Conservation (phyloP, 2,113 vertebrate genomes). For the Enhydra lutris region DNA sequence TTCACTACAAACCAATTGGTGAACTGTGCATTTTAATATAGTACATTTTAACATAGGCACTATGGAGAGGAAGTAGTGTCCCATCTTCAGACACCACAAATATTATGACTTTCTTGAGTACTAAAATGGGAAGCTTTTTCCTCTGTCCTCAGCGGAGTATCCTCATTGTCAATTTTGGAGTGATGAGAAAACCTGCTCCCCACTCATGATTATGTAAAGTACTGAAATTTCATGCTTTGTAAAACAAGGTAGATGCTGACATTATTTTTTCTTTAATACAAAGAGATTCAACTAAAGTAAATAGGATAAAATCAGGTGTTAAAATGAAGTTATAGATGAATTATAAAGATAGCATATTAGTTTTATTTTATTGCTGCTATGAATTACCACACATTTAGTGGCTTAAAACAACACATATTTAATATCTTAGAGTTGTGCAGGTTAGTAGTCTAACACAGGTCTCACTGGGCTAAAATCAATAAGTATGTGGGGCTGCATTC, state of each 20-base stretch:
- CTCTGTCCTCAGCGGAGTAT: not conserved
- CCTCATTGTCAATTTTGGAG: not conserved
- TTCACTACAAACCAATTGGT: not conserved
- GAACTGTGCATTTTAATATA: no score
- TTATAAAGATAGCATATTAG: not conserved
- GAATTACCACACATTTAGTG: not conserved
- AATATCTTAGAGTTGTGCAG: not conserved
- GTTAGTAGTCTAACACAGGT: not conserved
- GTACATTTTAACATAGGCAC: no score
- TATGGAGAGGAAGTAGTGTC: fast-evolving
- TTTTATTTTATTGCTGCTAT: not conserved
- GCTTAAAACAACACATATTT: not conserved
- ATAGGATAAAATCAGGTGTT: not conserved
- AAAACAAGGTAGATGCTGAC: not conserved
- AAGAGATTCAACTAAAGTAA: not conserved
- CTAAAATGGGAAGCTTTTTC: not conserved
- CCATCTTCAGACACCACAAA: not conserved
- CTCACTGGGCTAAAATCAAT: not conserved
- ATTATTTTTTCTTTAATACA: not conserved
- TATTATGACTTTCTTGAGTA: not conserved
- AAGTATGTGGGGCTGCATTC: not conserved
- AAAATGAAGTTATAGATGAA: not conserved
- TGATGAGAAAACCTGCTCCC: not conserved
- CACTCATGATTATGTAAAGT: not conserved
- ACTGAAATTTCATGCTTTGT: not conserved